Percentiles rank a stretch among this genome's conserved stretches.
phyloP scores from a whole-genome alignment of 1,140 invertebrate species.

The Plectrocnemia conspersa region DNA sequence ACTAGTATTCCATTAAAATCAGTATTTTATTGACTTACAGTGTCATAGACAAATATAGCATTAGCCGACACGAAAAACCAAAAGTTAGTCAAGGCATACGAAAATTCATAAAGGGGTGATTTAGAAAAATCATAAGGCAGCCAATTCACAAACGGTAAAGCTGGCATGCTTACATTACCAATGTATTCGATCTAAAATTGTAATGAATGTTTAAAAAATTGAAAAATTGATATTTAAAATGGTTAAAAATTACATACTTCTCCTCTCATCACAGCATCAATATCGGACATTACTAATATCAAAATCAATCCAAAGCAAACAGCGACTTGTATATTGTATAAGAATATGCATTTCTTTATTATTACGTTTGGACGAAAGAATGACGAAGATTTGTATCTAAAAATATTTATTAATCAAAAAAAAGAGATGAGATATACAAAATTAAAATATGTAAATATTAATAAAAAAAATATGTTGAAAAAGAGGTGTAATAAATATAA shows the following conservation, averaged over 20 bases:
- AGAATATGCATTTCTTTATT: conserved; percentile 23
- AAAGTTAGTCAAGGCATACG: conserved; percentile 25
- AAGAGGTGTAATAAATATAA: too few relatives aligned
- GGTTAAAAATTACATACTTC: conserved; percentile 11
- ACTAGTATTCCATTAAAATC: neutral
- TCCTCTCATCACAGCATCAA: conserved; percentile 22
- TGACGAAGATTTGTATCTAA: conserved; percentile 21
- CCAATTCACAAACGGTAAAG: conserved; percentile 30
- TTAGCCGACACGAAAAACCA: conserved; percentile 29
- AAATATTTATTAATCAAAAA: too few relatives aligned
- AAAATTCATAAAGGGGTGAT: conserved; percentile 22
- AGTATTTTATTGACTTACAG: conserved; percentile 16
- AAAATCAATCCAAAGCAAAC: conserved; percentile 28
- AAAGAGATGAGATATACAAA: too few relatives aligned
- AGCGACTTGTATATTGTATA: conserved; percentile 28
- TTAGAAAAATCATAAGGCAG: conserved; percentile 29
- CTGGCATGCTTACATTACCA: conserved; percentile 5
- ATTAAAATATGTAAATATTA: neutral
- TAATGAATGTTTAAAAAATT: neutral
- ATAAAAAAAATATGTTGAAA: neutral
- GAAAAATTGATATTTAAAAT: neutral
- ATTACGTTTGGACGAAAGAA: conserved; percentile 25
- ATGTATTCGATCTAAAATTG: neutral
- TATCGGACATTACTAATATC: conserved; percentile 25
- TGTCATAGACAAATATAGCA: conserved; percentile 30